Base-by-base conservation (phyloP, 1,140 invertebrate genomes). In the Phthorimaea operculella region DNA sequence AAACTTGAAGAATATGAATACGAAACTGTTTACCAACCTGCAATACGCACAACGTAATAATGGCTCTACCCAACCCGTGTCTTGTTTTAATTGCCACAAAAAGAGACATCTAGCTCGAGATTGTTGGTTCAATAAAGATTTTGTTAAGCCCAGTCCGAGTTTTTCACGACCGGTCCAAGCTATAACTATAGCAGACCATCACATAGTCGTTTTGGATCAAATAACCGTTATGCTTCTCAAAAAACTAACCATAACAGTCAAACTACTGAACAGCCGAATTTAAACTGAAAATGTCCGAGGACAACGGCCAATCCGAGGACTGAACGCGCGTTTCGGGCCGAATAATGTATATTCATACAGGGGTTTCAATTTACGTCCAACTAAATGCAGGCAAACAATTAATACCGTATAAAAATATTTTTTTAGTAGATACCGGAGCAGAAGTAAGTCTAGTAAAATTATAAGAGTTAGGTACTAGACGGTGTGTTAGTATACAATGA, bases 1-100 rank as follows among this genome's bases (percentile, higher is more conserved):
- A 70, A 78, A 60, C 56, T 89, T 21, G 82, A 87, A 64, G 80
- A 87, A 55, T 74, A 58, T 39, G 60, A 64, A 16, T 85, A 79
- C 21, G 21, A 28, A 28, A 28, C 89, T 2, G 48, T 62, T 28
- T 85, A 87, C 54, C 83, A 79, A 71, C 65, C 62, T 8, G 80
- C n/a, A n/a, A n/a, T n/a, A n/a, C n/a, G n/a, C n/a, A n/a, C n/a
- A n/a, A n/a, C n/a, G n/a, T n/a, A n/a, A n/a, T n/a, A n/a, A n/a
- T n/a, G n/a, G n/a, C n/a, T n/a, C n/a, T n/a, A n/a, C n/a, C n/a
- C n/a, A n/a, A n/a, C n/a, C n/a, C n/a, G n/a, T n/a, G n/a, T n/a
- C 44, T 45, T 49, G 47, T n/a, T 49, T 49, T 49, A 49, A 49
- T 49, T 49, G 47, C 21, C 9, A 17, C 3, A 49, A 49, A 49